Evolutionary conservation across 2,113 vertebrate genomes (phyloP), one percentile per base, ranked within the genome.

Genomic region (Xiphophorus hellerii): DNA sequence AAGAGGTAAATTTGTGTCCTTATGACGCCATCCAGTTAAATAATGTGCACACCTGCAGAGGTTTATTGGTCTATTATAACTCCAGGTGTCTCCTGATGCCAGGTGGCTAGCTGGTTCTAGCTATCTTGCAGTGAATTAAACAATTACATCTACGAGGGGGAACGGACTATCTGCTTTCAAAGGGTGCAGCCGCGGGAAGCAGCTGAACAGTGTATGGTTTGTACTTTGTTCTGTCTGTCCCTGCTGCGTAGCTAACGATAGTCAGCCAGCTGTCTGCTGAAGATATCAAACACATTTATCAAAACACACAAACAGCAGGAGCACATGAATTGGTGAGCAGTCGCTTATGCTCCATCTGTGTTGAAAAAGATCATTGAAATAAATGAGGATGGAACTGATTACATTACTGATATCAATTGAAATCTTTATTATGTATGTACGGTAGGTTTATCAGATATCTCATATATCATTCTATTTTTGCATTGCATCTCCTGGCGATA

Each of bases 231-330:
- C 58, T 30, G 37, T 63, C 39, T 22, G 58, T 73, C 42, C 74
- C 74, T 62, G 74, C 66, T 69, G 74, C 15, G 74, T 44, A 35
- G 74, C 74, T 76, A 69, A 48, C 29, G n/a, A 39, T 54, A 73
- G 70, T 66, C 60, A 72, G 69, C 63, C 64, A 68, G 77, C 33
- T 78, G 70, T 78, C 77, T 28, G 37, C 65, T 62, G 37, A 67
- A 37, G 64, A 51, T 48, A 62, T 73, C 77, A 67, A 44, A 68
- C n/a, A 25, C 25, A 67, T 37, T 62, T 72, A 54, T 67, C 69
- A 62, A 62, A 58, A 66, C 31, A 71, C 62, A 31, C 27, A 67
- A 73, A 67, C 70, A 73, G 77, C 39, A 8, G 77, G 70, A 48
- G 30, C 25, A 67, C 15, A 33, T 33, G 29, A 62, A 73, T 62